phyloP scores from a whole-genome alignment of 2,113 vertebrate genomes.

The Silurus meridionalis region DNA sequence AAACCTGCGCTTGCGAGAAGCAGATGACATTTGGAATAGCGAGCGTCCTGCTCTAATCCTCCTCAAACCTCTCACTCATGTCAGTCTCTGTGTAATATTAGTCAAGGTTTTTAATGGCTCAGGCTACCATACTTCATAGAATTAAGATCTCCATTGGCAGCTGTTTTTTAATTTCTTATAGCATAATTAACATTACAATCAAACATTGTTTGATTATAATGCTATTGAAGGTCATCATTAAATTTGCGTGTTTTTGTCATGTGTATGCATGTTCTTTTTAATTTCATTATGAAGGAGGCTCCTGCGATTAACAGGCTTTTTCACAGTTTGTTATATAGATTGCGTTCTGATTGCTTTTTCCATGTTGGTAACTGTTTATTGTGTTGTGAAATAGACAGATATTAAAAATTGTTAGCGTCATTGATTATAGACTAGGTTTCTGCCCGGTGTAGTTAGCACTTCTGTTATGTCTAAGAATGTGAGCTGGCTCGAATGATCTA shows the following conservation, averaged over 20 bases:
- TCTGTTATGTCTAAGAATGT: not conserved
- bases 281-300: not conserved
- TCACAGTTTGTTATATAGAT: not conserved
- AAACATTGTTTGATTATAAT: not conserved
- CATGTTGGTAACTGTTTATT: not conserved
- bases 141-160: not conserved
- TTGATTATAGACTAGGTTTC: not conserved
- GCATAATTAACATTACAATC: not conserved
- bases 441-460: not conserved
- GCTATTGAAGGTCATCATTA: not conserved
- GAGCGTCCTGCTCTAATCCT: slow-evolving; percentile 1
- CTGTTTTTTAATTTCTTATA: not conserved
- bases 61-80: not conserved
- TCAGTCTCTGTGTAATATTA: not conserved
- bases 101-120: not conserved
- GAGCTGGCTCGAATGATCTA: not conserved
- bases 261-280: too few species aligned
- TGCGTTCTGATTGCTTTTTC: not conserved
- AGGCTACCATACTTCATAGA: not conserved
- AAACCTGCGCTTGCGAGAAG: not conserved
- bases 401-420: not conserved
- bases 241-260: not conserved
- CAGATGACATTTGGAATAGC: not conserved
- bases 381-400: not conserved
- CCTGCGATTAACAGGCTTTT: not conserved